phyloP scores from a whole-genome alignment of 2,888 invertebrate genomes.

The Sepioteuthis lessoniana region DNA sequence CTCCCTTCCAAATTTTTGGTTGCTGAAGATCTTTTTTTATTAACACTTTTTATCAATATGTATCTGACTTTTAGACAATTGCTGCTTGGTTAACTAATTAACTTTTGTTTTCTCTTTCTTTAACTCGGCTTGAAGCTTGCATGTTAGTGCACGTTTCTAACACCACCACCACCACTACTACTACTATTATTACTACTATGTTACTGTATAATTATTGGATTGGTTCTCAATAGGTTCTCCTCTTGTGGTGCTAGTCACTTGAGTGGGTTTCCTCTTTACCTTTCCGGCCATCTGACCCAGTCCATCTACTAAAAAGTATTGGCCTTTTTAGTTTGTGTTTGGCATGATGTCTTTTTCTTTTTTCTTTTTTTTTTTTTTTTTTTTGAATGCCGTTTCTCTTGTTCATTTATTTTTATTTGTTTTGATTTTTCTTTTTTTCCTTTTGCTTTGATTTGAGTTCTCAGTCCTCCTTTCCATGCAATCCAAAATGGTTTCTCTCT shows the following conservation, averaged over 20 bases:
- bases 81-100: slow-evolving; percentile 34
- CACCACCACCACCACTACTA: slow-evolving; percentile 16
- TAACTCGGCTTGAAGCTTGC: not conserved
- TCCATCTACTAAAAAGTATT: not conserved
- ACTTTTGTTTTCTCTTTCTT: not conserved
- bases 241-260: not conserved
- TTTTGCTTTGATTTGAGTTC: not conserved
- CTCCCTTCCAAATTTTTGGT: not conserved
- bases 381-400: not conserved
- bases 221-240: not conserved
- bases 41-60: not conserved
- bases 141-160: slow-evolving; percentile 36
- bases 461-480: not conserved
- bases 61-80: not conserved
- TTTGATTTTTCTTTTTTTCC: too few species aligned
- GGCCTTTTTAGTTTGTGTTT: not conserved
- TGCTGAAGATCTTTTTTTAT: not conserved
- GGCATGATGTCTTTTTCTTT: not conserved
- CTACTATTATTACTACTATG: slow-evolving; percentile 38
- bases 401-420: not conserved
- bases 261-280: not conserved
- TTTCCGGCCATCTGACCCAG: not conserved
- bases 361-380: too few species aligned
- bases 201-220: not conserved
- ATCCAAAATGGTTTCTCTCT: not conserved